Evolutionary conservation across 2,113 vertebrate species (phyloP), one percentile per base, ranked within the genome.

Genomic region (Porphyrio hochstetteri): DNA sequence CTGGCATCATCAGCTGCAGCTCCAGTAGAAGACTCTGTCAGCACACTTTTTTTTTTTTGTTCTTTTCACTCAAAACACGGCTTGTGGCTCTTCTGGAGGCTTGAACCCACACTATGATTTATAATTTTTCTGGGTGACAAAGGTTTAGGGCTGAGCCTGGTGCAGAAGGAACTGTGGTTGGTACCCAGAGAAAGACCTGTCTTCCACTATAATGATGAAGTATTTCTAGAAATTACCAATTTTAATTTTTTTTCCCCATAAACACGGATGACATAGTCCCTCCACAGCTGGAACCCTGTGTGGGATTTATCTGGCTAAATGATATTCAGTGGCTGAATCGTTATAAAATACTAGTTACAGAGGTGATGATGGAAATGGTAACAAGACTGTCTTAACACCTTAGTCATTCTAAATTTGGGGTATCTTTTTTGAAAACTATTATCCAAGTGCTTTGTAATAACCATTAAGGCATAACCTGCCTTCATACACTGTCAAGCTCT

Each of bases 41-140:
- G 79, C 56, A 74, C 0, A 2, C 46, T 70, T 74, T 42, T 18
- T 50, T 82, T 42, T 29, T 9, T 33, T 88, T 83, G 59, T 35
- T 36, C 46, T 93, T 94, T 83, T 63, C 83, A 68, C 29, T 48
- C 25, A 88, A 90, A 83, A 70, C 5, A 31, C 38, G 42, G 33
- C 36, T 87, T 86, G 74, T 94, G 79, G 68, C 60, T 93, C 88
- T 90, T 86, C 36, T 75, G 88, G 88, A 80, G 35, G 52, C 42
- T 36, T 85, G 57, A 79, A 55, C 10, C 25, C 46, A 57, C 46
- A 11, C 14, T 29, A 8, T 9, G 27, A 10, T 90, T 65, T 63
- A 44, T 23, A 67, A 36, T 42, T 8, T 48, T 46, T 61, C 59
- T 46, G 20, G 36, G 52, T 31, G 48, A 86, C 29, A 77, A 80